phyloP scores from a whole-genome alignment of 2,113 vertebrate species.

The Connochaetes taurinus region DNA sequence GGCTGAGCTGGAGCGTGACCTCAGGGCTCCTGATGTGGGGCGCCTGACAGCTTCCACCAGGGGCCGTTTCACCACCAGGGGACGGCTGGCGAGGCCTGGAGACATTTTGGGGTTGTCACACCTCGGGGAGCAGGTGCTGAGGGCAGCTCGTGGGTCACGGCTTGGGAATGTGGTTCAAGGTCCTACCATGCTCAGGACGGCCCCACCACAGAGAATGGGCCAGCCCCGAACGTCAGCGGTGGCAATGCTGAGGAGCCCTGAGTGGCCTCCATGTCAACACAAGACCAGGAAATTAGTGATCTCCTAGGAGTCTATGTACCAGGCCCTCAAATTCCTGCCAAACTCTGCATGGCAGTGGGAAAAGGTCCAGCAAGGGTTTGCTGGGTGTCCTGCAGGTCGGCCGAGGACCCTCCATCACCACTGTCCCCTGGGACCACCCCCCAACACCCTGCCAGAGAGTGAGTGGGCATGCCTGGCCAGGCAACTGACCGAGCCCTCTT shows the following conservation, averaged over 20 bases:
- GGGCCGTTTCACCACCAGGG: fast-evolving
- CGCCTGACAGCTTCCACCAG: fast-evolving
- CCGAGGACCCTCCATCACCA: fast-evolving
- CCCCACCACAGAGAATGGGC: fast-evolving
- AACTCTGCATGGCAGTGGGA: background rate
- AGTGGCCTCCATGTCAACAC: fast-evolving
- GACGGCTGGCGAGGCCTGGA: background rate
- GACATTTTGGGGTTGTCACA: background rate
- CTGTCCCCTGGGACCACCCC: fast-evolving
- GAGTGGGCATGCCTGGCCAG: fast-evolving
- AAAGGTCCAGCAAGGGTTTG: background rate
- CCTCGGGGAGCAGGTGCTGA: fast-evolving
- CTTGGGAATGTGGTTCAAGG: no score
- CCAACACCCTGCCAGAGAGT: no score
- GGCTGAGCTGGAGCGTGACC: fast-evolving
- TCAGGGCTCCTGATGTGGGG: fast-evolving
- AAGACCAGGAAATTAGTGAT: background rate
- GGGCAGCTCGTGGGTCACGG: fast-evolving
- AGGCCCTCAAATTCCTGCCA: background rate
- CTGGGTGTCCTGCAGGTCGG: no score
- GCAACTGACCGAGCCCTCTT: background rate
- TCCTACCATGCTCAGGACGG: fast-evolving
- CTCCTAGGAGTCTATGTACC: fast-evolving
- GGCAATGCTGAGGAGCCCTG: fast-evolving
- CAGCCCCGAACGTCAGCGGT: fast-evolving